Evolutionary conservation across 1,140 invertebrate species (phyloP).

Genomic region (Nixonia krombeini): DNA sequence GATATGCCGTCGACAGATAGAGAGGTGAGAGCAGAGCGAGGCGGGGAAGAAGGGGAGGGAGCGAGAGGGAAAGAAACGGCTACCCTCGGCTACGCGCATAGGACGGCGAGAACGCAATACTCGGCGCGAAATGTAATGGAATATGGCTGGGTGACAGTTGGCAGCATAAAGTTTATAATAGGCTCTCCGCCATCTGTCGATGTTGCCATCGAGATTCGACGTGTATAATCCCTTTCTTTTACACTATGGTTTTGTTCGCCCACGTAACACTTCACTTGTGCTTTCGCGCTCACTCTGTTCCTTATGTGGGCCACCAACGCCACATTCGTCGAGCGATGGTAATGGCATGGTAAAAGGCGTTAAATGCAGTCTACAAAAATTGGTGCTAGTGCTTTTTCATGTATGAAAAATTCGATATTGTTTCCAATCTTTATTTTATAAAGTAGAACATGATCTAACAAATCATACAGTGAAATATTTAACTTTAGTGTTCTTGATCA

Average conservation of each 20-base stretch:
- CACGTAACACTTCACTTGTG: neutral
- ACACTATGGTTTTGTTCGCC: constrained; percentile 14
- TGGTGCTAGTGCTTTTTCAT: too few relatives aligned
- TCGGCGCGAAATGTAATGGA: constrained; percentile 42
- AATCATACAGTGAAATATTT: too few relatives aligned
- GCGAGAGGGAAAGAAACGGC: neutral
- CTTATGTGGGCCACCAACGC: too few relatives aligned
- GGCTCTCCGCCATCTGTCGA: constrained; percentile 45
- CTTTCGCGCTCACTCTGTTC: neutral
- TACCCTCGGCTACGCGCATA: constrained; percentile 6
- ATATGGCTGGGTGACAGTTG: constrained; percentile 49
- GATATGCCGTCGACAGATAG: neutral
- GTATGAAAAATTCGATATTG: too few relatives aligned
- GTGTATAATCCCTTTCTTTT: constrained; percentile 31
- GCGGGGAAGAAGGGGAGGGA: neutral
- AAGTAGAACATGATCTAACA: too few relatives aligned
- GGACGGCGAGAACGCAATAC: constrained; percentile 9
- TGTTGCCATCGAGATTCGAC: constrained; percentile 22
- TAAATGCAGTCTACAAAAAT: too few relatives aligned
- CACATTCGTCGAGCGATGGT: too few relatives aligned
- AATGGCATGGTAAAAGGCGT: too few relatives aligned
- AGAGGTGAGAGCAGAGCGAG: neutral
- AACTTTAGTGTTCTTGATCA: too few relatives aligned
- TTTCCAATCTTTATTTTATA: too few relatives aligned
- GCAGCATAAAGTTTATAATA: constrained; percentile 41